Evolutionary conservation across 2,888 invertebrate species (phyloP).

Genomic region (Imbricaverruca yamaguchii): DNA sequence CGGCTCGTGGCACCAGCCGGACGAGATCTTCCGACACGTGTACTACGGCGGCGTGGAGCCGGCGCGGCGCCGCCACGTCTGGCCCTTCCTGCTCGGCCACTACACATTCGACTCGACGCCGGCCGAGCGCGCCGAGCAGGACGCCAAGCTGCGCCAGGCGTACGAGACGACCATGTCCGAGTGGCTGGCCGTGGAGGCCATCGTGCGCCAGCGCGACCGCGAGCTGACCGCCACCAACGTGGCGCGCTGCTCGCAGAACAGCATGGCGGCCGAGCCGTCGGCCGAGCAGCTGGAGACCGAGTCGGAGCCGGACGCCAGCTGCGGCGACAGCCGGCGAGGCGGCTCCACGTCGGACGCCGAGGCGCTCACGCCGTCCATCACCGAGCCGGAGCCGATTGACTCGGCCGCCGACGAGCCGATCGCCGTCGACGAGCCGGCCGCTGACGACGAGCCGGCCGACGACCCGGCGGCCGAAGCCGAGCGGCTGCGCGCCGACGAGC

Average conservation of each 20-base stretch:
- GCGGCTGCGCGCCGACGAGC: neutral
- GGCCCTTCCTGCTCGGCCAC: conserved; percentile 83
- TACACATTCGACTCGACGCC: conserved; percentile 67
- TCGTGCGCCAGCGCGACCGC: conserved; percentile 71
- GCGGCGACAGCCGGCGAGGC: conserved; percentile 25
- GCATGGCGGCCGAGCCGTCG: conserved; percentile 47
- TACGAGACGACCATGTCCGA: conserved; percentile 91
- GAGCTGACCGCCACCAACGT: conserved; percentile 77
- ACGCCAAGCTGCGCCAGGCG: conserved; percentile 53
- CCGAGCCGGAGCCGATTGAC: conserved; percentile 9
- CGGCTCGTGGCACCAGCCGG: conserved; percentile 40
- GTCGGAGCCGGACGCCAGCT: conserved; percentile 26
- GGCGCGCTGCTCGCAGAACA: conserved; percentile 58
- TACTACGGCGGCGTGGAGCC: conserved; percentile 82
- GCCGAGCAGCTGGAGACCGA: conserved; percentile 34
- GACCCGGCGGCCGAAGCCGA: neutral
- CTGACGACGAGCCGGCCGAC: neutral
- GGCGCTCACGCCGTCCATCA: neutral
- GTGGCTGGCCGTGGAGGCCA: conserved; percentile 91
- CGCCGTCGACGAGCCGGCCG: neutral
- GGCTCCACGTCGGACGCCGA: conserved; percentile 20
- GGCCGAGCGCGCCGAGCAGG: conserved; percentile 57
- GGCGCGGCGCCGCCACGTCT: conserved; percentile 60
- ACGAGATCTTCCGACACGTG: conserved; percentile 70
- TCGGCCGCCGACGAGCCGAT: conserved; percentile 17